These are phyloP conservation scores for Gopherus flavomarginatus DNA, from an alignment of 2,113 vertebrate genomes.

Conservation along the genomic window DNA sequence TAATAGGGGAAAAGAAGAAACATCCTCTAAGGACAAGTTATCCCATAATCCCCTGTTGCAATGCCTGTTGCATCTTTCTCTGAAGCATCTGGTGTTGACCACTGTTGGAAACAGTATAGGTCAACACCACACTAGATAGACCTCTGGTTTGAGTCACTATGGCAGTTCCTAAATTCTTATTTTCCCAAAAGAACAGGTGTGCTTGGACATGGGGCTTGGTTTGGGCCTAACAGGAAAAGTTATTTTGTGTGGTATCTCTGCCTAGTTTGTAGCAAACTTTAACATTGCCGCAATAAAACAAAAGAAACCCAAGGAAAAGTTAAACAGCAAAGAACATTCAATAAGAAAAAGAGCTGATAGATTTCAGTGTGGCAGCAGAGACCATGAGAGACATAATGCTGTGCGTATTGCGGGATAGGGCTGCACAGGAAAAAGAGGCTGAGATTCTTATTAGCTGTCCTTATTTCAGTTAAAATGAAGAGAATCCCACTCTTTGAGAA, in stretches of 20 bases:
- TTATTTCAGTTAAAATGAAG: neutral
- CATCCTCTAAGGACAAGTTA: conserved; percentile 25
- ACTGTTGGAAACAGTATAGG: neutral
- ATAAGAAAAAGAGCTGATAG: neutral
- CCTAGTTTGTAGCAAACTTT: neutral
- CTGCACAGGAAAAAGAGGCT: neutral
- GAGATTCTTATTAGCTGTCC: neutral
- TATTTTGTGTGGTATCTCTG: neutral
- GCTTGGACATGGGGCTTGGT: neutral
- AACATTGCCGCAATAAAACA: neutral
- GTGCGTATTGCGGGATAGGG: neutral
- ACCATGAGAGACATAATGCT: neutral
- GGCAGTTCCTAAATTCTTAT: neutral
- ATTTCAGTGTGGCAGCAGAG: neutral
- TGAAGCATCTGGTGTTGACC: neutral
- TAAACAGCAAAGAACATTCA: neutral
- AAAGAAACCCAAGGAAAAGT: neutral
- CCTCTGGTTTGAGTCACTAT: neutral
- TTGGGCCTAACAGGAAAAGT: neutral
- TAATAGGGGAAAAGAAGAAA: neutral
- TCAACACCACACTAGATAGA: neutral
- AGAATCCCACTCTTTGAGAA: neutral
- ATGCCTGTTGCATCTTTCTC: neutral
- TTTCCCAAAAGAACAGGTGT: neutral
- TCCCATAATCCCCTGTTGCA: neutral